phyloP scores from a whole-genome alignment of 2,113 vertebrate species.

The Peucedramus taeniatus region DNA sequence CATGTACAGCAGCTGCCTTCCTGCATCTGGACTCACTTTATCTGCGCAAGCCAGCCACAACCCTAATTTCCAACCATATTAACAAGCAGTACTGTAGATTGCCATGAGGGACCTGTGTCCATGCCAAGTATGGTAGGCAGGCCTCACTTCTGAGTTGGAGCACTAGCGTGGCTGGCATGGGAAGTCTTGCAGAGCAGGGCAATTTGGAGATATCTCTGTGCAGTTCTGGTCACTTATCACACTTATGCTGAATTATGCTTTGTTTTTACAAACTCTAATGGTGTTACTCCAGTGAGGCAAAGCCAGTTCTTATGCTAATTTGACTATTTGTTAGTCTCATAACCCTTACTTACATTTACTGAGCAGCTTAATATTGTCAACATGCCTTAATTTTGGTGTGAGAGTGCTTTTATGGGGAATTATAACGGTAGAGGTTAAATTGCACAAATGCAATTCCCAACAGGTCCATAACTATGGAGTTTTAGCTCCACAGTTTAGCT shows the following conservation, averaged over 20 bases:
- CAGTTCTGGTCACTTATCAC: not conserved
- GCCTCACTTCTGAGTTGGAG: not conserved
- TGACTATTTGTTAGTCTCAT: slow-evolving; percentile 25
- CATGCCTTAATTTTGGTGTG: not conserved
- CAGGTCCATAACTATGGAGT: not conserved
- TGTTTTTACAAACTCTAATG: not conserved
- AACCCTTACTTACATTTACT: slow-evolving; percentile 27
- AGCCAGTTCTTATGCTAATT: slow-evolving; percentile 34
- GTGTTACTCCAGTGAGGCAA: not conserved
- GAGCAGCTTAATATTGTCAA: not conserved
- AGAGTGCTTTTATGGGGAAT: not conserved
- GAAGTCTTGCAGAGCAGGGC: not conserved
- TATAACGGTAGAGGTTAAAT: not conserved
- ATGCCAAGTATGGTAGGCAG: not conserved
- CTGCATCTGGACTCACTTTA: not conserved
- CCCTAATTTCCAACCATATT: not conserved
- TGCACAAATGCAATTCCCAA: not conserved
- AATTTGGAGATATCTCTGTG: not conserved
- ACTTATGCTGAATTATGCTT: not conserved
- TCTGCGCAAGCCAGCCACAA: not conserved
- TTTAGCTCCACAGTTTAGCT: too few relatives aligned
- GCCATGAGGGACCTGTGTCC: not conserved
- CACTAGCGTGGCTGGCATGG: not conserved
- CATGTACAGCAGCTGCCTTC: not conserved
- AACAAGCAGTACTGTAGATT: not conserved